Base-by-base conservation (phyloP, 2,797 vertebrate species). In the Ctenosaura bakeri region DNA sequence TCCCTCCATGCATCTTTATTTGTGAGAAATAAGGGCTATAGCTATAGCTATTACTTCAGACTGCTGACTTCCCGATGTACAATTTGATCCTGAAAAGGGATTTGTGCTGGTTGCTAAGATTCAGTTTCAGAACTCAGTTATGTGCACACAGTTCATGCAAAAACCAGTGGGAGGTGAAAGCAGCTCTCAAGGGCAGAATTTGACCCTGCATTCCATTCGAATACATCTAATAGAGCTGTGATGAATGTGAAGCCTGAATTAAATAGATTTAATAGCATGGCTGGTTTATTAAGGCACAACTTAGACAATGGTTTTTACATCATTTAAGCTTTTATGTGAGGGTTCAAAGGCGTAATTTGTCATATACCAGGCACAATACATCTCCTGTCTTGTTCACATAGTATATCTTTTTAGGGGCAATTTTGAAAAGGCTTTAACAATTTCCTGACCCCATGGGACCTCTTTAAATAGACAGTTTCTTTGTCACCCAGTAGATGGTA, bases 371-470 rank as follows among this genome's bases (percentile, higher is more conserved):
- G 64, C 90, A 95, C 92, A 96, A 88, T 91, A n/a, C 26, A 66
- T 52, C 54, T 14, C 80, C 96, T 96, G 93, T 96, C 93, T 90
- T 88, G 86, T 50, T 94, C 87, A 84, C 84, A 92, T 66, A 94
- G 83, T 74, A 64, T 78, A 82, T 91, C 35, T 89, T 93, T 59
- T 94, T 92, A 87, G 84, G 66, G 16, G 56, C n/a, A 89, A 73
- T 85, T 94, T 87, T 92, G 38, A 94, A 95, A 95, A 92, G 83
- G 3, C n/a, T 92, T 94, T 92, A 69, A 77, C 52, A 90, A 59
- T 91, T 95, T 91, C 35, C 38, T 69, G 91, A 84, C 64, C 90
- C 86, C 24, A 91, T 59, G 81, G 91, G 88, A 94, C 6, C 29
- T 89, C 59, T 50, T 91, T 2, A 26, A 90, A 89, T 83, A 83